phyloP scores from a whole-genome alignment of 2,888 invertebrate species.

The Mythimna vitellina region DNA sequence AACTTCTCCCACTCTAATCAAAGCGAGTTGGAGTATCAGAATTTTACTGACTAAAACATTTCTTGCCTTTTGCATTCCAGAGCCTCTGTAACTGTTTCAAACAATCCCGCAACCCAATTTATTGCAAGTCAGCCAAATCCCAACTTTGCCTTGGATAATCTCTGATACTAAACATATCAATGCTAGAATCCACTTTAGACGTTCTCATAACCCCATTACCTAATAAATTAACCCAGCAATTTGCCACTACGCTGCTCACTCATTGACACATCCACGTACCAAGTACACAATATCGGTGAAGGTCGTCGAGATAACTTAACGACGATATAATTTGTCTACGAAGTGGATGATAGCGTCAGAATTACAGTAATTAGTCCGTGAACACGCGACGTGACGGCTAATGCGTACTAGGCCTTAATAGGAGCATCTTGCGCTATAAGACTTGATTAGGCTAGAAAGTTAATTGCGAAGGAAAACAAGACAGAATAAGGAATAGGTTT shows the following conservation, averaged over 20 bases:
- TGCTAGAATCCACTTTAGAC: not conserved
- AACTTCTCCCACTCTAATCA: too few species aligned
- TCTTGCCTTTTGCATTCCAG: too few species aligned
- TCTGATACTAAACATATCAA: not conserved
- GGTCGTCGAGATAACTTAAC: slow-evolving; percentile 46
- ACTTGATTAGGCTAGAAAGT: slow-evolving; percentile 33
- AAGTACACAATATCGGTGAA: slow-evolving; percentile 56
- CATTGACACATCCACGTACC: slow-evolving; percentile 29
- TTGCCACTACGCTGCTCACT: not conserved
- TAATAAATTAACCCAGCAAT: not conserved
- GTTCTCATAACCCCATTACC: not conserved
- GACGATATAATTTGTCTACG: slow-evolving; percentile 54
- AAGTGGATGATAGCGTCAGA: slow-evolving; percentile 45
- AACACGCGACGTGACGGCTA: slow-evolving; percentile 36
- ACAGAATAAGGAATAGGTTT: not conserved
- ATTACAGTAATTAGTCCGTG: slow-evolving; percentile 48
- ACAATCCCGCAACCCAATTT: too few species aligned
- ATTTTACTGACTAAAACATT: too few species aligned
- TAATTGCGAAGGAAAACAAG: slow-evolving; percentile 22
- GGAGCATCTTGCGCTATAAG: slow-evolving; percentile 34
- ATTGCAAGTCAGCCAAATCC: too few species aligned
- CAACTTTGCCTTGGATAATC: too few species aligned
- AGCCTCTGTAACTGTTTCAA: too few species aligned
- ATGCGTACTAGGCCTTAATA: slow-evolving; percentile 41
- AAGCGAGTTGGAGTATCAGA: too few species aligned